Evolutionary conservation across 2,797 vertebrate species (phyloP).

Genomic region (Gephyroberyx darwinii): DNA sequence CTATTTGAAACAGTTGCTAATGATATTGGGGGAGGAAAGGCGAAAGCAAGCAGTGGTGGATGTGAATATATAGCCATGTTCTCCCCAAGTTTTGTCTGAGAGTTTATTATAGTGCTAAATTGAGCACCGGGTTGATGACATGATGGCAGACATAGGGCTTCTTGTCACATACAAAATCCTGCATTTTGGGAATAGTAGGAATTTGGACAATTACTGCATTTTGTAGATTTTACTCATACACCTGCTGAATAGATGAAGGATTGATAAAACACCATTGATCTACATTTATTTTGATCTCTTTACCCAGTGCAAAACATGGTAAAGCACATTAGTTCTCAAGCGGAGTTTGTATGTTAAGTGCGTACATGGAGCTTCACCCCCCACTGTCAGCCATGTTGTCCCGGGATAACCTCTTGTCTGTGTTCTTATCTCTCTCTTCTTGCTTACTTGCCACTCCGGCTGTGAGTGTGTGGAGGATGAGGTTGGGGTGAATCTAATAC

Average conservation of each 20-base stretch:
- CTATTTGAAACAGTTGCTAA: conserved; percentile 19
- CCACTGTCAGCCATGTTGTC: neutral
- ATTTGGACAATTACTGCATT: neutral
- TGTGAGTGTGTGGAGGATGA: conserved; percentile 9
- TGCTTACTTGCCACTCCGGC: neutral
- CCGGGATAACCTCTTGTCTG: conserved; percentile 15
- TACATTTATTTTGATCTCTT: neutral
- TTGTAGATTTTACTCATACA: neutral
- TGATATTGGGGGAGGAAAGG: neutral
- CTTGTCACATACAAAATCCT: neutral
- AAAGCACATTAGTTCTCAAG: neutral
- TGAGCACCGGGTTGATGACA: neutral
- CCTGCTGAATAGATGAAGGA: too few relatives aligned
- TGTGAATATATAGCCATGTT: neutral
- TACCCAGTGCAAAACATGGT: neutral
- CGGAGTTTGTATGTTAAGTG: conserved; percentile 5
- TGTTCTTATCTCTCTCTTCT: conserved; percentile 18
- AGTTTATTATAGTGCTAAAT: neutral
- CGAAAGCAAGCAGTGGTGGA: neutral
- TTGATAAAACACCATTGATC: too few relatives aligned
- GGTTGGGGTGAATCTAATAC: conserved; percentile 32
- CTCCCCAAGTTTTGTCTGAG: neutral
- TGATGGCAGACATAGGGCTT: neutral
- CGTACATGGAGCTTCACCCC: conserved; percentile 1
- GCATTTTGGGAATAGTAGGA: neutral